Conservation (phyloP, 2,797 vertebrate species). For the Gymnocypris eckloni region DNA sequence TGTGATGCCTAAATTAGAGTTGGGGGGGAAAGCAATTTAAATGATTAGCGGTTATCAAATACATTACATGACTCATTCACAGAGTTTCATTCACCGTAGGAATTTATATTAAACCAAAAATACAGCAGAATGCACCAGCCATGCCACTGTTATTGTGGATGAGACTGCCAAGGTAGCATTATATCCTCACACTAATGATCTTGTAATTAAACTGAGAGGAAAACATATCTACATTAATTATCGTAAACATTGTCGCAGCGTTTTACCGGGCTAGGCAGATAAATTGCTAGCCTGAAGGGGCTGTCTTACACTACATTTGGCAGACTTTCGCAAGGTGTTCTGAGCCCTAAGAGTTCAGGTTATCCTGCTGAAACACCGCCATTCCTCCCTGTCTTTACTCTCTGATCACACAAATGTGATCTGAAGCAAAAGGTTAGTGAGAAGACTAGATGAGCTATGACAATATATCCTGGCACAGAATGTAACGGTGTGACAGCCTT, state of each 20-base stretch:
- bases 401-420: constrained; percentile 55
- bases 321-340: constrained; percentile 35
- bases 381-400: constrained; percentile 26
- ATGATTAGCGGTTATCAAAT: constrained; percentile 16
- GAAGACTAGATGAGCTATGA: constrained; percentile 46
- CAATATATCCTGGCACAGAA: constrained; percentile 6
- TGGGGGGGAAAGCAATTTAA: background rate
- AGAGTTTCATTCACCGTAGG: background rate
- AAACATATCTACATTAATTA: constrained; percentile 41
- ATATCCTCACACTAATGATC: constrained; percentile 36
- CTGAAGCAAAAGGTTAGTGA: constrained; percentile 44
- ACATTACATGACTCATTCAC: constrained; percentile 15
- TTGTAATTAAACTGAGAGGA: constrained; percentile 33
- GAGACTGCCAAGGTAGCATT: constrained; percentile 2
- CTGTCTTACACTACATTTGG: constrained; percentile 31
- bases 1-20: background rate
- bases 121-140: background rate
- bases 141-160: background rate
- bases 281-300: constrained; percentile 7
- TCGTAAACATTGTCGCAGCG: background rate
- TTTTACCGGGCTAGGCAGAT: constrained; percentile 11
- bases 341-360: constrained; percentile 22
- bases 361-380: constrained; percentile 35
- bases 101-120: constrained; percentile 6
- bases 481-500: constrained; percentile 49